Base-by-base conservation (phyloP, 2,888 invertebrate species). In the Amblyteles armatorius region DNA sequence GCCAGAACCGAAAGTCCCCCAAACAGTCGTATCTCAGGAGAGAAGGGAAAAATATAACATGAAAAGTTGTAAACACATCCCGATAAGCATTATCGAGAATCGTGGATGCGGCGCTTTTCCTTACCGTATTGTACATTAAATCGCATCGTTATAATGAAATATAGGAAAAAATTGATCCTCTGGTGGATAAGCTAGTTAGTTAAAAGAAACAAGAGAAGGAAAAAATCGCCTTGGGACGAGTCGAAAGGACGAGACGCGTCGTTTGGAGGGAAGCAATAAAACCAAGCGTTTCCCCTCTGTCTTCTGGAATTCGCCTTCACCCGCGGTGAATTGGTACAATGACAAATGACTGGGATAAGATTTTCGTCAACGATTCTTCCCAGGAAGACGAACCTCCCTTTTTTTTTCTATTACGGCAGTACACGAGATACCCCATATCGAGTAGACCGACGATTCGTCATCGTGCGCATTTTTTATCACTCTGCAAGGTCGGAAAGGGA, bases 281-380 rank as follows among this genome's bases (percentile, higher is more conserved):
- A 13, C 26, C 40, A 33, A 81, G 73, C 67, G 48, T 44, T 22
- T 60, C 36, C 33, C 40, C 19, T 50, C 44, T 33, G 19, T 57
- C 22, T 60, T 55, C 76, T 22, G 60, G 60, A 57, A 63, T 72
- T 69, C 33, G 33, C 22, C 55, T 77, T 81, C 67, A 4, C 26
- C 16, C 80, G 29, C 50, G 60, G 57, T 78, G 36, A 73, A 84
- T 81, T 69, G 78, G 72, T 69, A 80, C 71, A 77, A 81, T 73
- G 84, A 84, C 78, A 82, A 84, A 84, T 79, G 77, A 84, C 74
- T 48, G 3, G 48, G 60, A 19, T 60, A 29, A 68, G 79, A 73
- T 65, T 74, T 69, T 55, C 73, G 29, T 63, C 78, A 68, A 73
- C 68, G 26, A 48, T 19, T 69, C 33, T 55, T 50, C 19, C 67